phyloP scores from a whole-genome alignment of 2,113 vertebrate genomes.

The Cervus canadensis region DNA sequence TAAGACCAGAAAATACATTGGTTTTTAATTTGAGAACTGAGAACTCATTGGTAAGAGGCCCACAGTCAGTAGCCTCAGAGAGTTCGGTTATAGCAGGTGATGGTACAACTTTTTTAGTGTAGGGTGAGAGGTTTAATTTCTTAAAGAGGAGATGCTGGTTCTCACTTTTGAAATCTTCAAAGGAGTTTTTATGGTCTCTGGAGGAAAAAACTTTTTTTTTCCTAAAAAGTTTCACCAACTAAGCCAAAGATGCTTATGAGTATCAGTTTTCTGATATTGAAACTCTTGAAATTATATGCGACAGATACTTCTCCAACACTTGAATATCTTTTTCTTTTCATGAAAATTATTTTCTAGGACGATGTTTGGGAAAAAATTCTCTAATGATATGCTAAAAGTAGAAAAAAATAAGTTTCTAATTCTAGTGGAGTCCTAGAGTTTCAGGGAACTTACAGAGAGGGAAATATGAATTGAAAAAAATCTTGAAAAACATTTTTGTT shows the following conservation, averaged over 20 bases:
- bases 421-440: background rate
- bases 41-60: background rate
- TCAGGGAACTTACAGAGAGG: background rate
- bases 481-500: slow-evolving; percentile 6
- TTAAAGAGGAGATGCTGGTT: background rate
- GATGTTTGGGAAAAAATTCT: background rate
- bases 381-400: background rate
- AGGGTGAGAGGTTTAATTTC: background rate
- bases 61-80: background rate
- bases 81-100: background rate
- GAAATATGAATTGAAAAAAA: background rate
- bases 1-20: slow-evolving; percentile 8
- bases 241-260: background rate
- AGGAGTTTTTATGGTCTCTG: slow-evolving; percentile 9
- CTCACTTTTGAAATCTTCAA: background rate
- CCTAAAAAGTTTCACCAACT: background rate
- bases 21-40: slow-evolving; percentile 13
- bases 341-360: background rate
- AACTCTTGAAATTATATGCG: slow-evolving; percentile 7
- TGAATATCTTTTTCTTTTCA: background rate
- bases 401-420: background rate
- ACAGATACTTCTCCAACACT: background rate
- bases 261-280: slow-evolving; percentile 9
- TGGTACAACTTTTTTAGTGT: slow-evolving; percentile 11
- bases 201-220: background rate